Evolutionary conservation across 2,888 invertebrate species (phyloP), one percentile per base, ranked within the genome.

Genomic region (Pristionchus entomophagus): DNA sequence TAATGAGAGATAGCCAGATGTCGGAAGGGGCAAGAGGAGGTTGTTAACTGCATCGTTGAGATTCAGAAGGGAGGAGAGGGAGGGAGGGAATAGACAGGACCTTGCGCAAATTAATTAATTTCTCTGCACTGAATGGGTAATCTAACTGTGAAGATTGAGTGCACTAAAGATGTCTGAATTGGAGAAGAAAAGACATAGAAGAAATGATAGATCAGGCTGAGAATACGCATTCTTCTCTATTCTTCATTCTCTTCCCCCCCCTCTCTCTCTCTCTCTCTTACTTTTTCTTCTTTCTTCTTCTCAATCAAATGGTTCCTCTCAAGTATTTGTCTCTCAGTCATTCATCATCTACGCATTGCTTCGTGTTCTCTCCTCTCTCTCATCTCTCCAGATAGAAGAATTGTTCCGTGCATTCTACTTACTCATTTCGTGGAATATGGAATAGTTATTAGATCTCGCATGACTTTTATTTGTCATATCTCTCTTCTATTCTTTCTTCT

Each of bases 311-410:
- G 38, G 73, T 22, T 41, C 4, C 38, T 73, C 41, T 73, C 73
- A 41, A 73, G 38, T 73, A 45, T 73, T 73, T 73, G 41, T 73
- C 73, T 73, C 45, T 41, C n/a, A 38, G 69, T 73, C 22, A 45
- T 62, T 73, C 73, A 69, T 69, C n/a, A 26, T 56, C 65, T 22
- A n/a, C 73, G 38, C 38, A 10, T 73, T 38, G 5, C 38, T 69
- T 32, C 69, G n/a, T 38, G n/a, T 56, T 56, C 69, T 14, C 35
- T 22, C 29, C 3, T 41, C 41, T 35, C 14, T 22, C 73, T 73
- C 38, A 26, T 29, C 5, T 32, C 12, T n/a, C n/a, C n/a, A n/a
- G n/a, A n/a, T n/a, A n/a, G n/a, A n/a, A n/a, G n/a, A n/a, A n/a
- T n/a, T n/a, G n/a, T n/a, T n/a, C n/a, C n/a, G n/a, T n/a, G n/a